Base-by-base conservation (phyloP, 2,797 vertebrate genomes). In the Siniperca obscura region DNA sequence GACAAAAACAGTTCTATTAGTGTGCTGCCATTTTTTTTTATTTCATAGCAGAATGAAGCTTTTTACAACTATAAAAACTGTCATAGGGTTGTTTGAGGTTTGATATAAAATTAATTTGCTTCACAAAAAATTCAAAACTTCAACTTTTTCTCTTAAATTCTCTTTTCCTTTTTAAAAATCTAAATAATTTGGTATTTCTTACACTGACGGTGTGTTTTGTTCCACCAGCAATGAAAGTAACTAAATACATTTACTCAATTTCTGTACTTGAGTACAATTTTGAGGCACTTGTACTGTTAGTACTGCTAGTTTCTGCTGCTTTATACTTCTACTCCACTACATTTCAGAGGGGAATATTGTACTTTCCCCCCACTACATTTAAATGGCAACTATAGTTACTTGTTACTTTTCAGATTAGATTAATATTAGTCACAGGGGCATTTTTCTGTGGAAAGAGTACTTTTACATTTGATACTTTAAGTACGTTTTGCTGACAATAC, bases 71-170 rank as follows among this genome's bases (percentile, higher is more conserved):
- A 16, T 44, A 22, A 57, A 36, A 55, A 25, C 21, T 30, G 7
- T 36, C 14, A 14, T 17, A n/a, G 14, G 12, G 25, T 46, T 59
- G 73, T 75, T 42, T 21, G 10, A 48, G n/a, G 22, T 62, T 55
- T 76, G 30, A 50, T 46, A 53, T 53, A 30, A 70, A 75, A 53
- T 67, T 10, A 50, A 60, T 70, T 48, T 44, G 50, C 27, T 73
- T 72, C 1, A 25, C 59, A 62, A 4, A 22, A 22, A 40, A 59
- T 14, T 27, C 17, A 7, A 38, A 48, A 34, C 27, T 52, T 25
- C n/a, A 62, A 67, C 36, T n/a, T 77, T 36, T 74, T 61, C 11
- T 40, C 2, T 38, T 16, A 19, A 50, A 10, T n/a, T 42, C 66
- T 62, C 34, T 68, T 4, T 42, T 61, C 11, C 19, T 14, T 13